phyloP scores from a whole-genome alignment of 2,888 invertebrate species.

The Piscicola geometra region DNA sequence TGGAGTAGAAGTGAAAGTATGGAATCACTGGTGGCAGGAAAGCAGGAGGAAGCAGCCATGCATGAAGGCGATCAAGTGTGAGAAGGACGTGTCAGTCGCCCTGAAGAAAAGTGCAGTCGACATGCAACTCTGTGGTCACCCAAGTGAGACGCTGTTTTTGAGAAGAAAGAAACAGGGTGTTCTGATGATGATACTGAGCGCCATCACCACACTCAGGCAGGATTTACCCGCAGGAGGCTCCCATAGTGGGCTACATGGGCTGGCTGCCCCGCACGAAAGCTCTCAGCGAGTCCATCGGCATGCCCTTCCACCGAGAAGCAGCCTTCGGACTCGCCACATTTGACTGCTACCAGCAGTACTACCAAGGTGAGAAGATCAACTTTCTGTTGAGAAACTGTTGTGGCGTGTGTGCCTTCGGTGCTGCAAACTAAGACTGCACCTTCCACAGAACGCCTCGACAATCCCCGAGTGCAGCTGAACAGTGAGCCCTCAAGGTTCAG shows the following conservation, averaged over 20 bases:
- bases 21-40: too few relatives aligned
- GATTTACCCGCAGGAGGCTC: slow-evolving; percentile 52
- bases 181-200: too few relatives aligned
- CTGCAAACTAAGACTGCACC: too few relatives aligned
- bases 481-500: not conserved
- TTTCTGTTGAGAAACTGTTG: too few relatives aligned
- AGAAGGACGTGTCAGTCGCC: too few relatives aligned
- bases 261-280: slow-evolving; percentile 51
- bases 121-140: too few relatives aligned
- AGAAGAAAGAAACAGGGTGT: too few relatives aligned
- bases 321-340: slow-evolving; percentile 21
- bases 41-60: too few relatives aligned
- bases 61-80: too few relatives aligned
- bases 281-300: slow-evolving; percentile 21
- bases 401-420: too few relatives aligned
- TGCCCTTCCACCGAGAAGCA: slow-evolving; percentile 16
- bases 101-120: too few relatives aligned
- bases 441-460: not conserved
- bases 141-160: not conserved
- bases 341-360: slow-evolving; percentile 21
- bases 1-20: too few relatives aligned
- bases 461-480: not conserved
- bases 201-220: slow-evolving; percentile 42
- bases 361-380: slow-evolving; percentile 6
- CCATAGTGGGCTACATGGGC: slow-evolving; percentile 55